Percentiles rank a stretch among this genome's conserved stretches.
Conservation (phyloP, 2,113 vertebrate genomes). For the Cyphomyrus discorhynchus region DNA sequence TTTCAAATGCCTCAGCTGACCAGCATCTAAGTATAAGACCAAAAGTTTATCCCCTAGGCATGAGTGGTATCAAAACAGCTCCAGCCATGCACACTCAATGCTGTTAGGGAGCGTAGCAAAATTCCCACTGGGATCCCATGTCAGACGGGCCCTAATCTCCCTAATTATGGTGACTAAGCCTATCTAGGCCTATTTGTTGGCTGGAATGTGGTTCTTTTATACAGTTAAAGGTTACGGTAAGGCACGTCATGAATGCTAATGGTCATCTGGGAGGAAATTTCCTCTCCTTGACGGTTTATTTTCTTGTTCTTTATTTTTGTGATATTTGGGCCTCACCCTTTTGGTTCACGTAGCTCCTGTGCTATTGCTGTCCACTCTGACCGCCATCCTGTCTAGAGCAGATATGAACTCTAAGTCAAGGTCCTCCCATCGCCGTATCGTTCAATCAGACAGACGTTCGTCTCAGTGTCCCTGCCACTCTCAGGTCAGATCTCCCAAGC, state of each 20-base stretch:
- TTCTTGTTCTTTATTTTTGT: background rate
- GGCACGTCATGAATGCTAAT: background rate
- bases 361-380: background rate
- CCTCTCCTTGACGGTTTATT: background rate
- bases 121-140: background rate
- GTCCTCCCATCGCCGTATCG: background rate
- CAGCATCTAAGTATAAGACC: background rate
- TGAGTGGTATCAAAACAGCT: background rate
- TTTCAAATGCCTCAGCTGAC: background rate
- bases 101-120: background rate
- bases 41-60: background rate
- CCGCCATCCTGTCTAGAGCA: background rate
- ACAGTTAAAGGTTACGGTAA: background rate
- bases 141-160: background rate
- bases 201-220: background rate
- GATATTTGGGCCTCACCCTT: background rate
- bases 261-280: background rate
- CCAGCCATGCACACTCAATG: background rate
- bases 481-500: background rate
- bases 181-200: background rate
- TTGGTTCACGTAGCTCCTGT: background rate
- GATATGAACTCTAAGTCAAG: background rate
- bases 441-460: background rate
- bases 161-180: background rate
- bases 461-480: background rate